Evolutionary conservation across 2,797 vertebrate genomes (phyloP).

Genomic region (Jordanella pulchra): DNA sequence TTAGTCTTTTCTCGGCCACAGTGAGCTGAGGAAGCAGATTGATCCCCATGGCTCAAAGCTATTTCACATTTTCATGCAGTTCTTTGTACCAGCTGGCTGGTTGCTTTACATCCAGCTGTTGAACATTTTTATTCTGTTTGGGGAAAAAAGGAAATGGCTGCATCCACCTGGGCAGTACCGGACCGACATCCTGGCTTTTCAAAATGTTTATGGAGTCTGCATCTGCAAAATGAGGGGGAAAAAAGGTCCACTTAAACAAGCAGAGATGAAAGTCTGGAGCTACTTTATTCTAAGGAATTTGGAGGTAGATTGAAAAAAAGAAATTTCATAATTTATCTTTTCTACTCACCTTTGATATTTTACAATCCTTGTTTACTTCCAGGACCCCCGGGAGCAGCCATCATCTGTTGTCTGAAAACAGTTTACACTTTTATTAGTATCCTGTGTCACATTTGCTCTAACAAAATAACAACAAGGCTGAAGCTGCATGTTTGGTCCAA

Average conservation of each 20-base stretch:
- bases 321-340: neutral
- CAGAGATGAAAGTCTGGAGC: no score
- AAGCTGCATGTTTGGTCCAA: no score
- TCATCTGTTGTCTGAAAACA: conserved; percentile 76
- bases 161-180: conserved; percentile 7
- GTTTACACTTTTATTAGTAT: neutral
- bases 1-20: neutral
- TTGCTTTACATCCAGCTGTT: conserved; percentile 21
- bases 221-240: conserved; percentile 41
- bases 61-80: conserved; percentile 50
- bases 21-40: conserved; percentile 4
- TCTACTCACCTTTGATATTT: conserved; percentile 53
- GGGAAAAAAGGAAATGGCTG: conserved; percentile 2
- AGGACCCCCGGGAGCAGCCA: conserved; percentile 67
- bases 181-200: conserved; percentile 21
- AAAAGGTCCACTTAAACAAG: neutral
- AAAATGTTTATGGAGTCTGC: conserved; percentile 24
- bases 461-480: no score
- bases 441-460: neutral
- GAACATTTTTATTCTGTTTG: conserved; percentile 7
- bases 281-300: no score
- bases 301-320: neutral
- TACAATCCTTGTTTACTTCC: conserved; percentile 74
- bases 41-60: conserved; percentile 37
- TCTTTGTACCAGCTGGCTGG: conserved; percentile 32